Evolutionary conservation across 2,797 vertebrate genomes (phyloP), one percentile per base, ranked within the genome.

Genomic region (Kryptopterus vitreolus): DNA sequence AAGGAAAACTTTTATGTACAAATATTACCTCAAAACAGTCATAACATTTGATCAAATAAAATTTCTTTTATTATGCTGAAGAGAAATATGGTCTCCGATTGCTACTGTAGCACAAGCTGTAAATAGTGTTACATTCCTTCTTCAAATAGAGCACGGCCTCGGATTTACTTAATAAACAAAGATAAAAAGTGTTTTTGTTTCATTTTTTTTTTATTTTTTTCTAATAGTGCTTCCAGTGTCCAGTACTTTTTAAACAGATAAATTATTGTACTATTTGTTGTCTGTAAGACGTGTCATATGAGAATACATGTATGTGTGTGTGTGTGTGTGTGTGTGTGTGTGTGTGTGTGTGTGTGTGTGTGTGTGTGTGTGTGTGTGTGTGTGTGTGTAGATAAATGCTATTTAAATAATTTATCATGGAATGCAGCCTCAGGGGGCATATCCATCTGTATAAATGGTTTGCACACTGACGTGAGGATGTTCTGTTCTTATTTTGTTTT

Each of bases 341-440:
- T 22, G 62, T 24, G 52, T 33, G 52, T 68, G 53, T 31, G 53
- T 38, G 13, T 70, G 55, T 50, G 63, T 50, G 55, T 10, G 66
- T 77, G 57, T 50, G 48, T 65, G 31, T 58, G 66, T 11, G 22
- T 46, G 61, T 74, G 48, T 62, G 61, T 72, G 84, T 59, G 82
- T 4, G 79, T 86, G 88, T 94, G 91, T 97, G 95, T 98, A 96
- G 96, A 96, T 96, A 95, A 76, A 94, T 78, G 95, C 96, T 99
- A 99, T 98, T 99, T 98, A 99, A 99, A 96, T 99, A 99, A 98
- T 96, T 99, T 99, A 99, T 99, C 96, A 89, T 95, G 96, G 96
- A 96, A 91, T 94, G 95, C 93, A 92, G 92, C 94, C 95, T 91
- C 88, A 91, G 94, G 93, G 90, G 90, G 92, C 94, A 88, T 92